A percentile compares a stretch with the other conserved stretches of the same genome.
phyloP scores from a whole-genome alignment of 2,113 vertebrate genomes.

The Naja naja region DNA sequence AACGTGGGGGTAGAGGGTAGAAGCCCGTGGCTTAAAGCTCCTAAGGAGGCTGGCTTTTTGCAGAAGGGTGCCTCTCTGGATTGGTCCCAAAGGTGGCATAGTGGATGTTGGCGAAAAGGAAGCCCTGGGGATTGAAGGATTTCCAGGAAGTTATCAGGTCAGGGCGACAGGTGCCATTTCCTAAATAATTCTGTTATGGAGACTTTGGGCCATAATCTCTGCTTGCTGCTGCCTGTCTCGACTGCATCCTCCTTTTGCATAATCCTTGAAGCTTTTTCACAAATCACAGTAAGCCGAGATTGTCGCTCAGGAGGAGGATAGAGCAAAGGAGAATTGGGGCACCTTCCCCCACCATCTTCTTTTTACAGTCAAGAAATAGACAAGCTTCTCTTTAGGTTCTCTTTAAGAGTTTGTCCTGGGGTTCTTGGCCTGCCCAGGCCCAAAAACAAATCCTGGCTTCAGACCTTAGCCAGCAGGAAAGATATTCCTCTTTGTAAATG shows the following conservation, averaged over 20 bases:
- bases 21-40: not conserved
- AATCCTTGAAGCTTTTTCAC: not conserved
- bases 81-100: not conserved
- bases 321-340: not conserved
- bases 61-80: not conserved
- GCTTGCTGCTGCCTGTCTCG: not conserved
- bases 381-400: not conserved
- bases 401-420: not conserved
- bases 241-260: not conserved
- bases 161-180: not conserved
- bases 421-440: not conserved
- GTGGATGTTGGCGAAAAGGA: not conserved
- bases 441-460: not conserved
- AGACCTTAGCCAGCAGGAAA: not conserved
- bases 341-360: not conserved
- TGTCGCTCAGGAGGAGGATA: not conserved
- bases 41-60: not conserved
- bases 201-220: not conserved
- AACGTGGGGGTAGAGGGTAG: not conserved
- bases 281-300: not conserved
- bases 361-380: not conserved
- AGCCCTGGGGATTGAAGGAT: not conserved
- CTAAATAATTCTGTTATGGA: not conserved
- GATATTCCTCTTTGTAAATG: not conserved
- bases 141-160: no score